Percentiles rank a stretch among this genome's conserved stretches.
phyloP scores from a whole-genome alignment of 2,797 vertebrate genomes.

The Phaenicophaeus curvirostris region DNA sequence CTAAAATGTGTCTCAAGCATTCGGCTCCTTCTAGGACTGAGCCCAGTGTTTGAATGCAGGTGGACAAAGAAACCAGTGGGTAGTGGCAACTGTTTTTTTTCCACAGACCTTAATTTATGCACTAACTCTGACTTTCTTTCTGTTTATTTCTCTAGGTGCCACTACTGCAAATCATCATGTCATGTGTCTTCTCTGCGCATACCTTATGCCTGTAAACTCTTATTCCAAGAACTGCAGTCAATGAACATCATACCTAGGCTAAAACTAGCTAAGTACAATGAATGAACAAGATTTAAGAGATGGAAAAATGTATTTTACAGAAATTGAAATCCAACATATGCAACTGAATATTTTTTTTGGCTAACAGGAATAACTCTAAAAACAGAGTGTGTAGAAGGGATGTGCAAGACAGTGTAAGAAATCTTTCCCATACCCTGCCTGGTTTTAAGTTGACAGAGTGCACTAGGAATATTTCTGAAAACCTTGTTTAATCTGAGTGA shows the following conservation, averaged over 20 bases:
- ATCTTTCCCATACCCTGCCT: background rate
- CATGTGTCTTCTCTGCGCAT: constrained; percentile 96
- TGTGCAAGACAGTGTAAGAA: background rate
- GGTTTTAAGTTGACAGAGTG: background rate
- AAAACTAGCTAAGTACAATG: constrained; percentile 95
- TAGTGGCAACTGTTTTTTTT: background rate
- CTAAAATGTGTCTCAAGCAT: background rate
- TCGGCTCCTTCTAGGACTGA: background rate
- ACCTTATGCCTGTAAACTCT: constrained; percentile 97
- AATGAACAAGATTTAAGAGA: constrained; percentile 56
- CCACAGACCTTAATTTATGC: background rate
- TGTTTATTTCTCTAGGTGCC: constrained; percentile 85
- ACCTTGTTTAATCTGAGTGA: background rate
- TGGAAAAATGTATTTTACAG: background rate
- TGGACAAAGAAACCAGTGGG: background rate
- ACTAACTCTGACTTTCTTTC: background rate
- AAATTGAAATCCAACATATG: background rate
- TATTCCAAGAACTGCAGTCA: constrained; percentile 98
- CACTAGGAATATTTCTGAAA: background rate
- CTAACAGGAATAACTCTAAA: background rate
- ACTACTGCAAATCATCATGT: constrained; percentile 97
- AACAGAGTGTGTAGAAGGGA: background rate
- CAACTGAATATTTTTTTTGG: background rate
- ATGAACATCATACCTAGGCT: constrained; percentile 99
- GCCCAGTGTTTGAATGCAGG: background rate